These are phyloP conservation scores for Acipenser ruthenus DNA, from an alignment of 2,797 vertebrate genomes.

Conservation along the genomic window DNA sequence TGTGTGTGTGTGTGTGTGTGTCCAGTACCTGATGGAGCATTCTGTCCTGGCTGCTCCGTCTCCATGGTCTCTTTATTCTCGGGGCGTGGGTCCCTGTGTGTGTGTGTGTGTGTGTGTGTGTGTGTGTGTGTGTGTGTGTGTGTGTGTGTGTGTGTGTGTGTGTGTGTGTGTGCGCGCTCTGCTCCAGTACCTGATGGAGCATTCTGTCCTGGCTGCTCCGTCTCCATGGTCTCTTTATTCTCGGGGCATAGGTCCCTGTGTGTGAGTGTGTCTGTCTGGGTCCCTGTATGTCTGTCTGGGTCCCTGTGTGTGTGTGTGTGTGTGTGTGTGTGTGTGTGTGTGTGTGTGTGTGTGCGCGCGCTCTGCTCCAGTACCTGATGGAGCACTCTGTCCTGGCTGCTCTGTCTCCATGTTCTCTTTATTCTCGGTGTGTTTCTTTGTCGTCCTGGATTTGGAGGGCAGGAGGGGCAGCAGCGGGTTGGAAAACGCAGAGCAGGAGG, in stretches of 20 bases:
- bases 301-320: background rate
- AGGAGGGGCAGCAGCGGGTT: slow-evolving; percentile 80
- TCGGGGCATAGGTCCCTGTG: slow-evolving; percentile 39
- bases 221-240: slow-evolving; percentile 28
- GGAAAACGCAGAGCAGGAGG: slow-evolving; percentile 71
- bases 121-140: too few relatives aligned
- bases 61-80: too few relatives aligned
- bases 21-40: too few relatives aligned
- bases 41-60: too few relatives aligned
- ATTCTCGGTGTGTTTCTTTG: slow-evolving; percentile 91
- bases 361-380: slow-evolving; percentile 73
- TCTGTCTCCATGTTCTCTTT: slow-evolving; percentile 91
- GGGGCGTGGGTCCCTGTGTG: too few relatives aligned
- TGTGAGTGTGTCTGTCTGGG: background rate
- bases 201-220: too few relatives aligned
- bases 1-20: too few relatives aligned
- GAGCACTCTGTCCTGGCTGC: slow-evolving; percentile 62
- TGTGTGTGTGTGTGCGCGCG: background rate
- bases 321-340: too few relatives aligned
- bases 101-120: too few relatives aligned
- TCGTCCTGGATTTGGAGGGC: slow-evolving; percentile 84
- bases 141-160: too few relatives aligned
- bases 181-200: too few relatives aligned
- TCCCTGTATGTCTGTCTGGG: background rate
- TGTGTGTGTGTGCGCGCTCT: too few relatives aligned